phyloP scores from a whole-genome alignment of 2,888 invertebrate genomes.

The Thereva nobilitata region DNA sequence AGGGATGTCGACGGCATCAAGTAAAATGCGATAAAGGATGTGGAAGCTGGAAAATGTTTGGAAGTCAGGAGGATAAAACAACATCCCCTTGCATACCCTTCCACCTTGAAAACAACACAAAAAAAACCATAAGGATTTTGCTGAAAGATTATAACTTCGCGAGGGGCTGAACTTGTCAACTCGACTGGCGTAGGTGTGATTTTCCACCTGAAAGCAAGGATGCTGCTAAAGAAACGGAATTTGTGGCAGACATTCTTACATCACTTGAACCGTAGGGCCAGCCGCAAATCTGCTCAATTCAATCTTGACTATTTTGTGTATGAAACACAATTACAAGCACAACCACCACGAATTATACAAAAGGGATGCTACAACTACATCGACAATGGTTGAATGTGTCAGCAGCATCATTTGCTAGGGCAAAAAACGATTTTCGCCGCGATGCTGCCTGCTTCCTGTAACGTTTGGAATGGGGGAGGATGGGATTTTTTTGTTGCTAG shows the following conservation, averaged over 20 bases:
- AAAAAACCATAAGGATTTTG: too few relatives aligned
- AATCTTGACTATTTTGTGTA: too few relatives aligned
- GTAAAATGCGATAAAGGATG: slow-evolving; percentile 34
- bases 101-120: neutral
- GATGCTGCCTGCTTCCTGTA: neutral
- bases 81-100: slow-evolving; percentile 4
- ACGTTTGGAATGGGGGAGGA: slow-evolving; percentile 10
- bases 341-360: neutral
- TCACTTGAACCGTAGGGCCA: too few relatives aligned
- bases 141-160: too few relatives aligned
- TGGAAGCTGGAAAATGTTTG: too few relatives aligned
- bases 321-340: neutral
- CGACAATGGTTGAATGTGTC: slow-evolving; percentile 26
- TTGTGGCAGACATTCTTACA: too few relatives aligned
- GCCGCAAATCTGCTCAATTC: too few relatives aligned
- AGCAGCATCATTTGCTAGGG: slow-evolving; percentile 28
- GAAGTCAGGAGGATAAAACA: slow-evolving; percentile 5
- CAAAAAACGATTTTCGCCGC: slow-evolving; percentile 25
- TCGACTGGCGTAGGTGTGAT: too few relatives aligned
- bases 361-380: slow-evolving; percentile 12
- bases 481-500: slow-evolving; percentile 17
- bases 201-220: too few relatives aligned
- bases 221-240: too few relatives aligned
- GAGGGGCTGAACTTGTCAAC: too few relatives aligned
- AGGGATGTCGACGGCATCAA: slow-evolving; percentile 24